Conservation (phyloP, 2,797 vertebrate species). For the Syndactyla subalaris region DNA sequence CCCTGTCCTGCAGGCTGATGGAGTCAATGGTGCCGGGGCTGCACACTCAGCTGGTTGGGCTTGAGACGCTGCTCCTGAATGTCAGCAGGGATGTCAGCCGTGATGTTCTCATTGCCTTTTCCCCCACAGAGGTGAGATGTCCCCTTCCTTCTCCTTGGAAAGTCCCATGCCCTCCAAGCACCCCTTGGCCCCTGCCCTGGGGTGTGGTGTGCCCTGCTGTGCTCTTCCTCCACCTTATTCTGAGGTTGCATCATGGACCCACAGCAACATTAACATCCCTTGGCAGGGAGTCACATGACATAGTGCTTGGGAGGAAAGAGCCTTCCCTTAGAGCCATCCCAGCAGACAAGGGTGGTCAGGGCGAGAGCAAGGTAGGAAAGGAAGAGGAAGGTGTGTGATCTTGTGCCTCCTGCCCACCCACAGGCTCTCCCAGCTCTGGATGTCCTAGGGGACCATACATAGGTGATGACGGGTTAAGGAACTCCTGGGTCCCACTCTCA, state of each 20-base stretch:
- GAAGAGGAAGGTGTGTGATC: neutral
- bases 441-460: fast-evolving
- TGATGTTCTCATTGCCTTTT: conserved; percentile 52
- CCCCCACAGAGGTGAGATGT: conserved; percentile 31
- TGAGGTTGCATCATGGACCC: fast-evolving
- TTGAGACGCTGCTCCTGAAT: conserved; percentile 22
- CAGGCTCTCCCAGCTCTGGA: neutral
- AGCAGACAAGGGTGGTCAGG: neutral
- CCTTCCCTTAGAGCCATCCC: neutral
- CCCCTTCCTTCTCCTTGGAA: neutral
- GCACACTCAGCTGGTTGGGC: fast-evolving
- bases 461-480: neutral
- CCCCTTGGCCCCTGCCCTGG: fast-evolving
- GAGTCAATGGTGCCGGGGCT: neutral
- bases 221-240: neutral
- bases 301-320: neutral
- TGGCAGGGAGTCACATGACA: neutral
- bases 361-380: neutral
- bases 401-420: neutral
- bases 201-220: neutral
- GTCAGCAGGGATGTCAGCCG: neutral
- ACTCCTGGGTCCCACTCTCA: neutral
- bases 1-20: neutral
- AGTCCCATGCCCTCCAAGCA: fast-evolving
- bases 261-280: neutral